Percentiles rank a stretch among this genome's conserved stretches.
Evolutionary conservation across 2,888 invertebrate genomes (phyloP).

Genomic region (Linhomoeus sp.): DNA sequence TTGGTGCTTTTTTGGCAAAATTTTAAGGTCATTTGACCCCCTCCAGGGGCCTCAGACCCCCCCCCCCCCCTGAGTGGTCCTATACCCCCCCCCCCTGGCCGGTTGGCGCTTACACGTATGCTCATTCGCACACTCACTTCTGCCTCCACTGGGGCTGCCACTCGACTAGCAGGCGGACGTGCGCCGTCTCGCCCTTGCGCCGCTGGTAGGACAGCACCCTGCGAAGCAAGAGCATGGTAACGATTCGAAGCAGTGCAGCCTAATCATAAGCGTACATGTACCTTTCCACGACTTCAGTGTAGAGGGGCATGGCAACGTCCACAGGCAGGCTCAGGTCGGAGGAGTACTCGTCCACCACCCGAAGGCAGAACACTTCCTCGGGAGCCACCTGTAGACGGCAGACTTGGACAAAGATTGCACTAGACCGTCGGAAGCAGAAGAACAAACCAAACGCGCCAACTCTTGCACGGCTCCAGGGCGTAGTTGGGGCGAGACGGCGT

Average conservation of each 20-base stretch:
- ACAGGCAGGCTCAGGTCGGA: background rate
- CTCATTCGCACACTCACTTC: too few relatives aligned
- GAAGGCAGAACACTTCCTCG: background rate
- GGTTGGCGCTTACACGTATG: too few relatives aligned
- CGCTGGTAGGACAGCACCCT: too few relatives aligned
- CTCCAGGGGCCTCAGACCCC: too few relatives aligned
- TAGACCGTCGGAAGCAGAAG: slow-evolving; percentile 2
- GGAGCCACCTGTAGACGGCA: background rate
- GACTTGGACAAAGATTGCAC: background rate
- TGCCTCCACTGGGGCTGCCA: background rate
- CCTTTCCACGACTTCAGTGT: slow-evolving; percentile 4
- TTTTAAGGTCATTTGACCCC: too few relatives aligned
- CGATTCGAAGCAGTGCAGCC: too few relatives aligned
- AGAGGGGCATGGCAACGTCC: slow-evolving; percentile 5
- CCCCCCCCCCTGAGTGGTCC: too few relatives aligned
- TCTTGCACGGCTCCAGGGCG: background rate
- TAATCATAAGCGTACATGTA: background rate
- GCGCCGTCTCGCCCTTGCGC: too few relatives aligned
- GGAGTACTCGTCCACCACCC: slow-evolving; percentile 1
- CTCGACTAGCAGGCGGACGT: background rate
- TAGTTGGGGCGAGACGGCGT: slow-evolving; percentile 2
- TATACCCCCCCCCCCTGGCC: too few relatives aligned
- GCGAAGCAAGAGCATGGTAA: too few relatives aligned
- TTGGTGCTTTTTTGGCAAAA: too few relatives aligned
- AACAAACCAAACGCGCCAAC: background rate